phyloP scores from a whole-genome alignment of 2,113 vertebrate species.

The Crotalus helleri region DNA sequence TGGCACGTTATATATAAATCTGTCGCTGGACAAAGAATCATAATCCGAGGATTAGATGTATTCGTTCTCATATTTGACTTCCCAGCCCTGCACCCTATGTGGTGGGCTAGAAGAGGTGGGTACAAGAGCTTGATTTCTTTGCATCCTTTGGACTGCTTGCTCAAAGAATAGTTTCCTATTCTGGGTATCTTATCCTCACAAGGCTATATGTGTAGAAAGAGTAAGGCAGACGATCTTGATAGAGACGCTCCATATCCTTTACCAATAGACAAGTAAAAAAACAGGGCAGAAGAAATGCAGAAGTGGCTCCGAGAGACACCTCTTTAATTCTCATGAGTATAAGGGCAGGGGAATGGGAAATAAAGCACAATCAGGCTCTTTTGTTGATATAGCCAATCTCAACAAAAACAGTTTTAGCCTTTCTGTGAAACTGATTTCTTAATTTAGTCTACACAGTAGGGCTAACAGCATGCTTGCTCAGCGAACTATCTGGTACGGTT shows the following conservation, averaged over 20 bases:
- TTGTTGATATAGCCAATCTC: background rate
- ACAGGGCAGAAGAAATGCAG: background rate
- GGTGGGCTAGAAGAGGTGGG: background rate
- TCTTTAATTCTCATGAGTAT: background rate
- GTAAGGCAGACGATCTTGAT: background rate
- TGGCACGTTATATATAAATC: too few relatives aligned
- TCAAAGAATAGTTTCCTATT: background rate
- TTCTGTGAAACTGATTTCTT: background rate
- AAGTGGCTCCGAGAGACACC: background rate
- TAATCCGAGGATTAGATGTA: background rate
- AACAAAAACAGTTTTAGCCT: background rate
- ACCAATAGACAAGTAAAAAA: background rate
- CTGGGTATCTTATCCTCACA: background rate
- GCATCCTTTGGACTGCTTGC: background rate
- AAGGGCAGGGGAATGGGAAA: background rate
- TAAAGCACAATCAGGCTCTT: background rate
- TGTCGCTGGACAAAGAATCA: background rate
- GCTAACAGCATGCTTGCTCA: background rate
- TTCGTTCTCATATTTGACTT: background rate
- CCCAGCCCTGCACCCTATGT: background rate
- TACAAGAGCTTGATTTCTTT: background rate
- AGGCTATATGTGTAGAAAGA: background rate
- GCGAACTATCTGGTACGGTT: background rate
- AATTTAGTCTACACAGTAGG: background rate
- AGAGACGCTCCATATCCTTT: background rate